These are phyloP conservation scores for Coturnix japonica DNA, from an alignment of 2,113 vertebrate species.

Conservation along the genomic window DNA sequence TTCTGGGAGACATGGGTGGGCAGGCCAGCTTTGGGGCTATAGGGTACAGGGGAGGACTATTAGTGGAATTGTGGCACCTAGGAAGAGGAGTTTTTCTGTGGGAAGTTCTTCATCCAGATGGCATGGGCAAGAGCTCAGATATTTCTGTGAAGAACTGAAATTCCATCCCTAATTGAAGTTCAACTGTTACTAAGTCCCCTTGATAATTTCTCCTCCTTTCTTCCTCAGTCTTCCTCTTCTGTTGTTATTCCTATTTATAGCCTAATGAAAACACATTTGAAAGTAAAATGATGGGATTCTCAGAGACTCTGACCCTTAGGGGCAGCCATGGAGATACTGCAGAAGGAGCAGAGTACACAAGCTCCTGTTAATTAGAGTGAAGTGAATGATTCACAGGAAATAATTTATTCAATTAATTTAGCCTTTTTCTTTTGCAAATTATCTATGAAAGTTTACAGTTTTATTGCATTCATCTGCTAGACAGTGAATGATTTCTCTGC, in stretches of 20 bases:
- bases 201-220: slow-evolving; percentile 23
- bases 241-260: slow-evolving; percentile 47
- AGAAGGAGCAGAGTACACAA: slow-evolving; percentile 53
- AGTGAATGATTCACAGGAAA: slow-evolving; percentile 63
- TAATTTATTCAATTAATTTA: slow-evolving; percentile 74
- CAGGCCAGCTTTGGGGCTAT: neutral
- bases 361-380: slow-evolving; percentile 66
- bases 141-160: slow-evolving; percentile 13
- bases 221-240: slow-evolving; percentile 2
- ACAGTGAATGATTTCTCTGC: slow-evolving; percentile 1
- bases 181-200: neutral
- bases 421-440: slow-evolving; percentile 55
- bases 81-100: neutral
- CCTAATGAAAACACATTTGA: slow-evolving; percentile 68
- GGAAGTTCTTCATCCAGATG: slow-evolving; percentile 10
- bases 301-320: slow-evolving; percentile 60
- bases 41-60: slow-evolving; percentile 29
- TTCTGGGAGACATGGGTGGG: neutral
- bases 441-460: slow-evolving; percentile 44
- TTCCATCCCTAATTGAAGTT: slow-evolving; percentile 10
- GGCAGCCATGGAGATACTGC: slow-evolving; percentile 52
- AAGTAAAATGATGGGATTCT: slow-evolving; percentile 69
- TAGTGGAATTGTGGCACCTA: slow-evolving; percentile 4
- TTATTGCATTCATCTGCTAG: slow-evolving; percentile 30
- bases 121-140: neutral